phyloP scores from a whole-genome alignment of 2,113 vertebrate genomes.

The Condylura cristata region DNA sequence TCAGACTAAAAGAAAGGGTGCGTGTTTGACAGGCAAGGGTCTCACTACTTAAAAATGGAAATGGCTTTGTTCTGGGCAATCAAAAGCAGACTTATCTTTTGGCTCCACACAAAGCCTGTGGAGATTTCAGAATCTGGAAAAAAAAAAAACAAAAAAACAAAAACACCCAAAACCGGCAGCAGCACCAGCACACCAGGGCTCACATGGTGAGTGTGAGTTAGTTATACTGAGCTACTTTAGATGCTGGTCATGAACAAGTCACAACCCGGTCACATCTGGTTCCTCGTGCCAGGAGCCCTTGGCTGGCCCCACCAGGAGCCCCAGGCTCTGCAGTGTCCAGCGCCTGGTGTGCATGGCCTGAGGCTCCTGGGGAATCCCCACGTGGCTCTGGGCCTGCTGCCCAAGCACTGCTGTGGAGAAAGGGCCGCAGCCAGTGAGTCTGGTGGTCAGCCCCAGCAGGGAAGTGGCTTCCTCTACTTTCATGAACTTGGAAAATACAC shows the following conservation, averaged over 20 bases:
- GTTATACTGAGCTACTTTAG: constrained; percentile 36
- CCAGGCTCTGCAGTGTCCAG: too few species aligned
- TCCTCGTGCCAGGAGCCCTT: rapidly evolving
- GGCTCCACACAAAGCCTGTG: not conserved
- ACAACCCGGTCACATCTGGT: not conserved
- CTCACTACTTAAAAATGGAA: not conserved
- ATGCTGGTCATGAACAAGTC: constrained; percentile 12
- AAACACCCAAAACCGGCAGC: too few species aligned
- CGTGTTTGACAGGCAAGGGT: not conserved
- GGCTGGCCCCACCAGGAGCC: too few species aligned
- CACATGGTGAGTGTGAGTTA: not conserved
- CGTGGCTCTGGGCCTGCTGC: too few species aligned
- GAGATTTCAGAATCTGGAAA: not conserved
- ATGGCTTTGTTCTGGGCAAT: not conserved
- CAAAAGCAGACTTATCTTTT: not conserved
- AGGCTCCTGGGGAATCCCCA: too few species aligned
- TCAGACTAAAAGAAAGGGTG: not conserved
- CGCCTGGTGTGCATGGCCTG: too few species aligned
- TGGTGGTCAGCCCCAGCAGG: not conserved
- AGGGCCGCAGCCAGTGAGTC: too few species aligned
- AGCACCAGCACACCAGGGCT: not conserved
- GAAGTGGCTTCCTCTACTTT: not conserved
- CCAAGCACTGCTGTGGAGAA: too few species aligned
- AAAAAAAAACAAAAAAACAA: too few species aligned
- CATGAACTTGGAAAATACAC: rapidly evolving